These are phyloP conservation scores for Dicyrtoma fusca DNA, from an alignment of 2,888 invertebrate species.

Conservation along the genomic window DNA sequence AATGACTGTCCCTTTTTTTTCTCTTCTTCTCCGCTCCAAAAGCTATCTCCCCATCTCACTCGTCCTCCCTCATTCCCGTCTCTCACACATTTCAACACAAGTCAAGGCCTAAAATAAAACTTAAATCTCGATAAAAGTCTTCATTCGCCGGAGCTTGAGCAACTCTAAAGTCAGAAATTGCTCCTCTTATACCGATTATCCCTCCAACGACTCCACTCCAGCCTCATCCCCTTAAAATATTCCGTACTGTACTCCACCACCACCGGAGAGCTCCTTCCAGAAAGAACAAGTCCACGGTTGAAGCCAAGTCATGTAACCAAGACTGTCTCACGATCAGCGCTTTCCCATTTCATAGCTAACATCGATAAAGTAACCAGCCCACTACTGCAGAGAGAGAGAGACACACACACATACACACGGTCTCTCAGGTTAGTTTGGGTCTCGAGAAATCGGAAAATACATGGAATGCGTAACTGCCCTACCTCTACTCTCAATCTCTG, in stretches of 20 bases:
- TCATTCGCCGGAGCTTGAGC: neutral
- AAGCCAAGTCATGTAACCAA: too few species aligned
- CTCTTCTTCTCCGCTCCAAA: too few species aligned
- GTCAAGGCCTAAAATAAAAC: slow-evolving; percentile 2
- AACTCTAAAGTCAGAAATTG: too few species aligned
- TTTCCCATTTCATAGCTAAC: neutral
- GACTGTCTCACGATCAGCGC: neutral
- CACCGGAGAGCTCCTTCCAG: neutral
- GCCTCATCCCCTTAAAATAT: neutral
- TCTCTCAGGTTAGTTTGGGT: too few species aligned
- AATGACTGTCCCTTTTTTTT: too few species aligned
- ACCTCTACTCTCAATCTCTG: slow-evolving; percentile 15
- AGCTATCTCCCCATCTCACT: too few species aligned
- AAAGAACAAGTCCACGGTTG: too few species aligned
- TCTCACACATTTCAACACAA: neutral
- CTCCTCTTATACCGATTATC: too few species aligned
- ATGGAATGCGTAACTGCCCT: slow-evolving; percentile 25
- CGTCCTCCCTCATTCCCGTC: neutral
- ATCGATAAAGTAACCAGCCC: neutral
- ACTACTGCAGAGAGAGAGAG: neutral
- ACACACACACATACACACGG: neutral
- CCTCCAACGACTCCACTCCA: too few species aligned
- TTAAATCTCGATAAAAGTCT: slow-evolving; percentile 10
- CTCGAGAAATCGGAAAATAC: neutral
- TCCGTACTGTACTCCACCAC: neutral